These are phyloP conservation scores for Synergus itoensis DNA, from an alignment of 2,888 invertebrate genomes.

Conservation along the genomic window DNA sequence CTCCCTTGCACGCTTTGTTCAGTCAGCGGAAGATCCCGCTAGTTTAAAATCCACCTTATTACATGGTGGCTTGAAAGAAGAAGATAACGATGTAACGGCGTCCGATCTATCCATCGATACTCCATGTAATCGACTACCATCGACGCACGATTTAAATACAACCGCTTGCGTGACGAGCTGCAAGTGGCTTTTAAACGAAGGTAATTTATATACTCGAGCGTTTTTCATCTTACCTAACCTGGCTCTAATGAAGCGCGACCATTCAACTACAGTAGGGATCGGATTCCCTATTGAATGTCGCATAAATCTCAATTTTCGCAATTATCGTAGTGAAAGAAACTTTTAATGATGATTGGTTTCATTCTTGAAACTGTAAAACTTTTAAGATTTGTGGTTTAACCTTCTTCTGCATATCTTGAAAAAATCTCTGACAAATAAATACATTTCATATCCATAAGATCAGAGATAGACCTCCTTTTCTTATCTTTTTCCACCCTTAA, in stretches of 20 bases:
- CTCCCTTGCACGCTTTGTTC: slow-evolving; percentile 59
- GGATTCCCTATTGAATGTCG: slow-evolving; percentile 10
- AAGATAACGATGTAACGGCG: slow-evolving; percentile 36
- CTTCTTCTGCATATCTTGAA: background rate
- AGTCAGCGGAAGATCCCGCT: slow-evolving; percentile 41
- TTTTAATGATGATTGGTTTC: background rate
- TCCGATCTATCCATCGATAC: background rate
- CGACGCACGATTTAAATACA: slow-evolving; percentile 38
- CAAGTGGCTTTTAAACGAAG: slow-evolving; percentile 23
- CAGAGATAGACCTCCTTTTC: background rate
- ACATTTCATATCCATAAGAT: background rate
- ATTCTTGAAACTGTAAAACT: background rate
- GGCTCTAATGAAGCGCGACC: slow-evolving; percentile 8
- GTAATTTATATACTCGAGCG: slow-evolving; percentile 28
- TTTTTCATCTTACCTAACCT: slow-evolving; percentile 19
- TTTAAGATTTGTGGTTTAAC: background rate
- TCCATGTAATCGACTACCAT: slow-evolving; percentile 28
- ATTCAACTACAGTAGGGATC: background rate
- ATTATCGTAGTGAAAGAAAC: background rate
- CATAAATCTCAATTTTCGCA: slow-evolving; percentile 28
- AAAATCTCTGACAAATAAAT: background rate
- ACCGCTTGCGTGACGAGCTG: slow-evolving; percentile 22
- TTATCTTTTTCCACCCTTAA: background rate
- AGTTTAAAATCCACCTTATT: slow-evolving; percentile 13
- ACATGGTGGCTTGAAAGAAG: slow-evolving; percentile 22